Base-by-base conservation (phyloP, 2,888 invertebrate species). In the Trissoscelio sp. region DNA sequence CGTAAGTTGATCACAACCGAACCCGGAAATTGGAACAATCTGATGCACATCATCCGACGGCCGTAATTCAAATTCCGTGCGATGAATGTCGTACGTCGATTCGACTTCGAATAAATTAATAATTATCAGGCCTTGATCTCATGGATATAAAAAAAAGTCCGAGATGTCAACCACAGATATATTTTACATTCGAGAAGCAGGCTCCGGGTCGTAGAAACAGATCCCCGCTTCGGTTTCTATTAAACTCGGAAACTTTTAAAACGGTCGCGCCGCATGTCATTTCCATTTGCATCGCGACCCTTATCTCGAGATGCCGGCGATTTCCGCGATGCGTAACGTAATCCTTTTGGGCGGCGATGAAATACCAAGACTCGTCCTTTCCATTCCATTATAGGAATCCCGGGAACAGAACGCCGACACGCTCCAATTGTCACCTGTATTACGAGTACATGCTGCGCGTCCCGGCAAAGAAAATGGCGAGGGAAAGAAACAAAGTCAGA, bases 371-470 rank as follows among this genome's bases (percentile, higher is more conserved):
- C 60, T 58, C 80, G 82, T 84, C 84, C 85, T 79, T 84, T 85
- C 85, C 86, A 86, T 88, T 87, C 85, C 87, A 87, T 86, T 87
- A 88, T 85, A 84, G 85, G 82, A 86, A 87, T 88, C 84, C 82
- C 78, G 66, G 79, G 81, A 82, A 84, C 73, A 83, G 83, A 73
- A 83, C 80, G 85, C 85, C 84, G 86, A 85, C 85, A 87, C 85
- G 87, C 88, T 87, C 86, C 88, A 88, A 88, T 89, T 88, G 89
- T 87, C 86, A 86, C 83, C 83, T 83, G 85, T 85, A 87, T 88
- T 85, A 84, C 84, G 75, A 78, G 81, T 77, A 69, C 73, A 64
- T 53, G 60, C 57, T 51, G 44, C 67, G 57, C 55, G 69, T 80
- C 34, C 73, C 42, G 48, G 31, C 51, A 73, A 82, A 75, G 81